Conservation (phyloP, 2,113 vertebrate species). For the Anhinga anhinga region DNA sequence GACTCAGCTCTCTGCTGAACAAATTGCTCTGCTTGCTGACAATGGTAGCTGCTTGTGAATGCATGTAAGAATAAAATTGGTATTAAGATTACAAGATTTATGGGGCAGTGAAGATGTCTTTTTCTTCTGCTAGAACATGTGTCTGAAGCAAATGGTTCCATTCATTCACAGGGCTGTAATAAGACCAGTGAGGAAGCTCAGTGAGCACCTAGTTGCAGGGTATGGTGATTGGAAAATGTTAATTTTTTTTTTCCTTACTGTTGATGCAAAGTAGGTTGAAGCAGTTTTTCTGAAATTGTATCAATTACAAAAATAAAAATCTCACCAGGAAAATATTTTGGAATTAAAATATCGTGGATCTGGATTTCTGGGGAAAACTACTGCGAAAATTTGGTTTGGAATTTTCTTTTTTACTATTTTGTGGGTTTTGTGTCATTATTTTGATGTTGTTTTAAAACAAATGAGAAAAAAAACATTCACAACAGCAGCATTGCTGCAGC, state of each 20-base stretch:
- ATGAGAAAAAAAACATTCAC: not conserved
- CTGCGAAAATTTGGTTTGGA: not conserved
- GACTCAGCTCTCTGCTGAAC: not conserved
- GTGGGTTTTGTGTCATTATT: not conserved
- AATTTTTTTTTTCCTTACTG: not conserved
- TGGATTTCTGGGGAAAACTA: not conserved
- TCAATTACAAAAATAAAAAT: not conserved
- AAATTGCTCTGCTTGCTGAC: constrained; percentile 39
- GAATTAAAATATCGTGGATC: not conserved
- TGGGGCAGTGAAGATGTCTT: not conserved
- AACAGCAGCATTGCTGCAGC: not conserved
- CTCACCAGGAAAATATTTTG: not conserved
- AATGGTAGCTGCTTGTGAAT: not conserved
- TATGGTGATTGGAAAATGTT: not conserved
- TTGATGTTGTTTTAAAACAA: not conserved
- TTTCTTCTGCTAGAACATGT: not conserved
- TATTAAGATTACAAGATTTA: constrained; percentile 36
- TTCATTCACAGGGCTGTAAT: not conserved
- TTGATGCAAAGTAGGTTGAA: not conserved
- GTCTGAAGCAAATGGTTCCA: not conserved
- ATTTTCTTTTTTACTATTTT: not conserved
- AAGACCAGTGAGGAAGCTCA: not conserved
- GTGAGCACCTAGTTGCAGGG: not conserved
- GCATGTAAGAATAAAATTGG: constrained; percentile 1
- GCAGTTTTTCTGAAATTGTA: not conserved